Conservation (phyloP, 92 coral and sea anemone genomes). For the Nematostella vectensis region DNA sequence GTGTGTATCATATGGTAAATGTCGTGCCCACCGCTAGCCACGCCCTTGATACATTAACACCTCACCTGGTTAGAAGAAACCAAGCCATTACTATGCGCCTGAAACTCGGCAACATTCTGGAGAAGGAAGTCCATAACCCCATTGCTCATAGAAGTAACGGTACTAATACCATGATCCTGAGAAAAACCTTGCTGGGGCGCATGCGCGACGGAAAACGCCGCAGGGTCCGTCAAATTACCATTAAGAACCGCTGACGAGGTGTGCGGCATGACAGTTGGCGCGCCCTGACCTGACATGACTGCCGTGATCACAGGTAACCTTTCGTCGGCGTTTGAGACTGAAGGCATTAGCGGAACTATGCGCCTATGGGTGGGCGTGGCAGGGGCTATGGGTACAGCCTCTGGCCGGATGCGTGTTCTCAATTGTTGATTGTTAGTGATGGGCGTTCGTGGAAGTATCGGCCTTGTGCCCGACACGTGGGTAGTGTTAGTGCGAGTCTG, state of each 20-base stretch:
- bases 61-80: too few relatives aligned
- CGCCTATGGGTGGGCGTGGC: too few relatives aligned
- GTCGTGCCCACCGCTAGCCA: too few relatives aligned
- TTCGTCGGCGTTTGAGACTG: slow-evolving; percentile 17
- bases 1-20: too few relatives aligned
- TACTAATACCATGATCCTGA: too few relatives aligned
- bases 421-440: background rate
- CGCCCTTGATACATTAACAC: too few relatives aligned
- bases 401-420: too few relatives aligned
- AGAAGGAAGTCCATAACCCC: too few relatives aligned
- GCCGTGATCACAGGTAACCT: slow-evolving; percentile 25
- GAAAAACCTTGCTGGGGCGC: background rate
- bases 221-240: background rate
- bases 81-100: too few relatives aligned
- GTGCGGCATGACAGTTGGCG: slow-evolving; percentile 22
- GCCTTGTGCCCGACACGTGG: background rate
- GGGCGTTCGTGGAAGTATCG: background rate
- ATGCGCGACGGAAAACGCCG: background rate
- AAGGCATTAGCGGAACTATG: background rate
- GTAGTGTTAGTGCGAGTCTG: background rate
- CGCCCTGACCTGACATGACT: slow-evolving; percentile 9
- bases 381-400: too few relatives aligned
- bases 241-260: background rate
- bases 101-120: too few relatives aligned
- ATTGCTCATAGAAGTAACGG: too few relatives aligned